These are phyloP conservation scores for Dasyurus viverrinus DNA, from an alignment of 2,113 vertebrate species.

Conservation along the genomic window DNA sequence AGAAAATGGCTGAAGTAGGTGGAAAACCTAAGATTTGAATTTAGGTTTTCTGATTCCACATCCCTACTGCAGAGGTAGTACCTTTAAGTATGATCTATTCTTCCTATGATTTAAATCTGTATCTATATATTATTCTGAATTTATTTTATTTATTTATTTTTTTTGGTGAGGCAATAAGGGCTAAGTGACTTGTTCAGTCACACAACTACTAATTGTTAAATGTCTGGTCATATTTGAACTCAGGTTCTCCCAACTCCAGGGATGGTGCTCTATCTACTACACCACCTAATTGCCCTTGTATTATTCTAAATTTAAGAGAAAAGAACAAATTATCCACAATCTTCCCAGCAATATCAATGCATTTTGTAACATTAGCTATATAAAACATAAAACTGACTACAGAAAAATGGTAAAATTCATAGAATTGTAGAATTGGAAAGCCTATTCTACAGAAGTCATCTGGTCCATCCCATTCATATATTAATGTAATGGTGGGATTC, in stretches of 20 bases:
- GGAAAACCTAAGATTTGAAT: neutral
- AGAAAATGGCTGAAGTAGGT: neutral
- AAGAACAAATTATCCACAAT: neutral
- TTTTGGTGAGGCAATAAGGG: no score
- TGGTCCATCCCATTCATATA: no score
- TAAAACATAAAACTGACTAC: neutral
- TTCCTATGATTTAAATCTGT: neutral
- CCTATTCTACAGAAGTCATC: no score
- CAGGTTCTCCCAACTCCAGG: no score
- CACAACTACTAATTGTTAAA: no score
- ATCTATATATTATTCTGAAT: neutral
- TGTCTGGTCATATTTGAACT: no score
- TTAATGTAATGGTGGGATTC: no score
- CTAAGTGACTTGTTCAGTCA: no score
- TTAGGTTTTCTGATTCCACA: neutral
- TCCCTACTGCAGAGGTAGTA: neutral
- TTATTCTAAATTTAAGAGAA: constrained; percentile 32
- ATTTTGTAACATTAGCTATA: neutral
- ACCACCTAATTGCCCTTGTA: neutral
- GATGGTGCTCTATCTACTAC: no score
- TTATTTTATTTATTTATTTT: neutral
- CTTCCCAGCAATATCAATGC: neutral
- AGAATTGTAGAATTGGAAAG: neutral
- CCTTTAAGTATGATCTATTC: neutral
- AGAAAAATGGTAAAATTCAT: neutral